Percentiles rank a stretch among this genome's conserved stretches.
These are phyloP conservation scores for Pristionchus japonicus DNA, from an alignment of 2,888 invertebrate genomes.

Conservation along the genomic window DNA sequence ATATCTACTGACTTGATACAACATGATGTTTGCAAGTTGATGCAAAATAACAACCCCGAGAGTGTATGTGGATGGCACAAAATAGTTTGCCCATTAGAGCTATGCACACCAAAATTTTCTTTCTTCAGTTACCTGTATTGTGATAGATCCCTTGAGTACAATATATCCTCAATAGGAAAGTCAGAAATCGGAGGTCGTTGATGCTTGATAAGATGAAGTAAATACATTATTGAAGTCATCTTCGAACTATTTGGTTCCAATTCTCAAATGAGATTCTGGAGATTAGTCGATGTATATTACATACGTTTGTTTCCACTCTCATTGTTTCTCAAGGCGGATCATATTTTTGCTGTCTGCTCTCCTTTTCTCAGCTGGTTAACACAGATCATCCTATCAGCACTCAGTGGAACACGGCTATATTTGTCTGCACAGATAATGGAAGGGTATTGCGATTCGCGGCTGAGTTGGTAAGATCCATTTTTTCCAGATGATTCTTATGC, in stretches of 20 bases:
- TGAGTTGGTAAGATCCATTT: no score
- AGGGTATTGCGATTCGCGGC: no score
- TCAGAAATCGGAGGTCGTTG: conserved; percentile 62
- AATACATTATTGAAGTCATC: no score
- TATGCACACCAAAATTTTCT: background rate
- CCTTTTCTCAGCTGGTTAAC: background rate
- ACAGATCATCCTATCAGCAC: background rate
- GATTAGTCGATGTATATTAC: no score
- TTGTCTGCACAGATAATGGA: no score
- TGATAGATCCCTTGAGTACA: conserved; percentile 56
- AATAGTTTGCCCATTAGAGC: background rate
- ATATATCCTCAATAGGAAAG: conserved; percentile 52
- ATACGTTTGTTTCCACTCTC: no score
- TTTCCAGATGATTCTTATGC: no score
- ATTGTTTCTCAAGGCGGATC: background rate
- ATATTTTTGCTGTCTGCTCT: background rate
- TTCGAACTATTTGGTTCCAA: no score
- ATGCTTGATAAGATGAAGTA: conserved; percentile 65
- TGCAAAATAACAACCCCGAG: background rate
- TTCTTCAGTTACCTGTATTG: conserved; percentile 58
- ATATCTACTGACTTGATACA: conserved; percentile 20
- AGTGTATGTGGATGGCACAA: background rate
- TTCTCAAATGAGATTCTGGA: no score
- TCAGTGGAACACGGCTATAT: background rate
- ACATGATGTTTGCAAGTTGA: no score